Evolutionary conservation across 2,888 invertebrate species (phyloP), one percentile per base, ranked within the genome.

Genomic region (Pinctada fucata): DNA sequence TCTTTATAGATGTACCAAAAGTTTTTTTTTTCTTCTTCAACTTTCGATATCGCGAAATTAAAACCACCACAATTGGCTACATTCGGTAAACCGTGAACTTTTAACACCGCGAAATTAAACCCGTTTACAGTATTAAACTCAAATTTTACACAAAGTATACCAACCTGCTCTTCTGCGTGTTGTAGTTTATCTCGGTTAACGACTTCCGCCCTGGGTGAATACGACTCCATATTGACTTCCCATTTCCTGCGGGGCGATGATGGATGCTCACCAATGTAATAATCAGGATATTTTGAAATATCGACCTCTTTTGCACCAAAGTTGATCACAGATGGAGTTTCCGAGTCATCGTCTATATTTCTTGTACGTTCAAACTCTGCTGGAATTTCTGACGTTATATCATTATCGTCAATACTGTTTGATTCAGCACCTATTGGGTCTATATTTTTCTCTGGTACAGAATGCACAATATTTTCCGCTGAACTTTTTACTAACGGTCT

Each of bases 231-330:
- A 2, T 84, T 86, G 47, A 87, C 86, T 48, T 86, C 85, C 86
- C 86, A 86, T 70, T 84, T 85, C 64, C 80, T 78, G 66, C 84
- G 72, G 5, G 76, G 70, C 75, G 75, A 47, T 68, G 72, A 72
- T 10, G 80, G 83, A 8, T 83, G 81, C 51, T 84, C 76, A 8
- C 75, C 82, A 2, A 90, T 83, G 78, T 88, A 88, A 79, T 86
- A 91, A 75, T 91, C 91, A 51, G 89, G 78, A 81, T 89, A 90
- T 13, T 85, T 82, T 48, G 87, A 84, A 5, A 80, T 84, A 71
- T 87, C 85, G n/a, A 89, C 83, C 49, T 85, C 80, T 76, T 89
- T 88, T n/a, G 88, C 84, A 31, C 90, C 89, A 67, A 88, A 84
- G 76, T 87, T 88, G 3, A 87, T 80, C 6, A 74, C 69, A 1